A percentile compares a stretch with the other conserved stretches of the same genome.
Conservation (phyloP, 1,140 invertebrate genomes). For the Sitobion miscanthi region DNA sequence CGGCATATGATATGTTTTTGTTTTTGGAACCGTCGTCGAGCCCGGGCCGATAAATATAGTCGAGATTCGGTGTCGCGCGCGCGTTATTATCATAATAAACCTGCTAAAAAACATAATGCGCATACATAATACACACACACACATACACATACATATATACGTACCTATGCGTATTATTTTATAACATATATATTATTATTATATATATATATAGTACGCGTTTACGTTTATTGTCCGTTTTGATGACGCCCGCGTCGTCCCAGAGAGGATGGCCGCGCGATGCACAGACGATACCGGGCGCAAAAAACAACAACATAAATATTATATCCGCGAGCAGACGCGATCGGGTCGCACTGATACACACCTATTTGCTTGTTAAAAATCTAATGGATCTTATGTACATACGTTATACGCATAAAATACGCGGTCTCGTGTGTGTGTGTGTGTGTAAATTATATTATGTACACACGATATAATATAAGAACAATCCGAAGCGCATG, state of each 20-base stretch:
- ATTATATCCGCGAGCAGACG: conserved; percentile 14
- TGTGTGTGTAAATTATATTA: neutral
- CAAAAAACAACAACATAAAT: conserved; percentile 41
- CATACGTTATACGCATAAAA: neutral
- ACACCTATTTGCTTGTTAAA: conserved; percentile 23
- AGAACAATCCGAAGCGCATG: conserved; percentile 7
- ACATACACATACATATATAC: too few species aligned
- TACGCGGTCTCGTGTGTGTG: neutral
- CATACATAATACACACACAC: neutral
- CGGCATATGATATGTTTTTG: neutral
- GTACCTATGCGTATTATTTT: neutral
- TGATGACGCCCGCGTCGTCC: neutral
- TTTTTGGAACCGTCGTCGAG: neutral
- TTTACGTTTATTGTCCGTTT: neutral
- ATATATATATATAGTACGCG: neutral
- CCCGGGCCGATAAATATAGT: neutral
- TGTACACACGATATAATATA: neutral
- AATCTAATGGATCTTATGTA: neutral
- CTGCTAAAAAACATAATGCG: conserved; percentile 3
- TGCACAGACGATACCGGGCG: conserved; percentile 8
- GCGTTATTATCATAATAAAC: neutral
- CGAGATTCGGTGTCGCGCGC: neutral
- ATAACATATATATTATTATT: neutral
- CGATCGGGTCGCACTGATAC: neutral
- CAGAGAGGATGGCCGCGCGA: neutral